Conservation (phyloP, 1,140 invertebrate species). For the Drosophila orena region DNA sequence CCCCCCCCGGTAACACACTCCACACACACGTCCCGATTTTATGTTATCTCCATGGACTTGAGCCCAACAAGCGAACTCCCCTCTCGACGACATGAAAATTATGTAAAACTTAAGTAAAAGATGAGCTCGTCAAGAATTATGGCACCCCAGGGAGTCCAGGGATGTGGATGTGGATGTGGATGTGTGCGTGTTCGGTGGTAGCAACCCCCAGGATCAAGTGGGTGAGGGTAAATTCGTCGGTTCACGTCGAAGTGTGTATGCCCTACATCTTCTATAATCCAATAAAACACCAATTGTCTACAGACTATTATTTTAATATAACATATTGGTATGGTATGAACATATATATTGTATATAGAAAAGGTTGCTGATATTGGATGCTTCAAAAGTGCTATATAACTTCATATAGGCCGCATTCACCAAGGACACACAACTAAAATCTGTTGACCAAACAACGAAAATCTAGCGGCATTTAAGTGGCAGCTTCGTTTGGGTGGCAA, state of each 20-base stretch:
- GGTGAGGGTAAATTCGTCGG: neutral
- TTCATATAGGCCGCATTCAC: no score
- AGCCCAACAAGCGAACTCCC: constrained; percentile 43
- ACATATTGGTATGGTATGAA: no score
- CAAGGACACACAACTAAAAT: constrained; percentile 30
- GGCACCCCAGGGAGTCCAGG: constrained; percentile 77
- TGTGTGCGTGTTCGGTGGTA: constrained; percentile 47
- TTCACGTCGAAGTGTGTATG: constrained; percentile 3
- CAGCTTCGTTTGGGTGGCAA: constrained; percentile 17
- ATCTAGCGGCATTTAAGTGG: constrained; percentile 75
- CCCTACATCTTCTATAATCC: no score
- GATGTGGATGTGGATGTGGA: constrained; percentile 52
- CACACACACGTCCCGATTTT: constrained; percentile 74
- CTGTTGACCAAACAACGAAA: constrained; percentile 68
- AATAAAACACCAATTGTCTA: no score
- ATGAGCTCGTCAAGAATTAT: constrained; percentile 85
- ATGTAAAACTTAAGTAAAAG: constrained; percentile 85
- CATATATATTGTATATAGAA: no score
- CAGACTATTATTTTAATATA: no score
- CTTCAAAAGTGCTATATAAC: neutral
- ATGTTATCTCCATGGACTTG: constrained; percentile 74
- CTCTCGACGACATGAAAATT: constrained; percentile 81
- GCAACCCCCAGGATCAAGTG: constrained; percentile 20
- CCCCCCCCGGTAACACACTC: constrained; percentile 3
- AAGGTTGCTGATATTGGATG: no score